Evolutionary conservation across 2,113 vertebrate species (phyloP).

Genomic region (Vulpes lagopus): DNA sequence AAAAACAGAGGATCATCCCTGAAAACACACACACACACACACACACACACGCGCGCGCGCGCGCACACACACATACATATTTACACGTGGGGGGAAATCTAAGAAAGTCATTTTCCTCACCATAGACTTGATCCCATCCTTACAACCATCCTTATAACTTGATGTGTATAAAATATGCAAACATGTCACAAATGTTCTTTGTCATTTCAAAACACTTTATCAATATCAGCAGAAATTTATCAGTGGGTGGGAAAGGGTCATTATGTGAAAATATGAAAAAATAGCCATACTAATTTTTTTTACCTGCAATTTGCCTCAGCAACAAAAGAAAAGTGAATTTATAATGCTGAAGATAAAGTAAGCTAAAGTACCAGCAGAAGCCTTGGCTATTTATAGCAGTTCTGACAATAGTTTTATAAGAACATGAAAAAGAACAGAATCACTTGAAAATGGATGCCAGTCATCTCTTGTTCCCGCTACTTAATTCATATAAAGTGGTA

Average conservation of each 20-base stretch:
- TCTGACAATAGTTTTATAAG: conserved; percentile 87
- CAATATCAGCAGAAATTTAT: conserved; percentile 85
- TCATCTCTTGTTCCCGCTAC: conserved; percentile 83
- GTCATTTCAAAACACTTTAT: conserved; percentile 84
- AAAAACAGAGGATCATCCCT: conserved; percentile 78
- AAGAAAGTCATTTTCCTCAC: conserved; percentile 82
- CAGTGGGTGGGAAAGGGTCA: conserved; percentile 87
- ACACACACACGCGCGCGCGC: neutral
- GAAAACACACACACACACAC: conserved; percentile 72
- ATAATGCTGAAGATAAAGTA: conserved; percentile 84
- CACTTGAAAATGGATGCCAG: conserved; percentile 84
- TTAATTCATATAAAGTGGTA: conserved; percentile 83
- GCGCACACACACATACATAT: conserved; percentile 73
- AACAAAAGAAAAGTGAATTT: conserved; percentile 83
- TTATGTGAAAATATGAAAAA: conserved; percentile 88
- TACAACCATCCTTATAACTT: conserved; percentile 83
- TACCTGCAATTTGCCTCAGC: conserved; percentile 89
- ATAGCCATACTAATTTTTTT: conserved; percentile 92
- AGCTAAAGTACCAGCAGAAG: conserved; percentile 86
- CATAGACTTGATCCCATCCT: conserved; percentile 79
- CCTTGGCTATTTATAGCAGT: conserved; percentile 87
- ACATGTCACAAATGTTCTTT: conserved; percentile 86
- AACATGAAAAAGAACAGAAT: conserved; percentile 84
- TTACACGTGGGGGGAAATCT: neutral
- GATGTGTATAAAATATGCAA: conserved; percentile 90